Conservation (phyloP, 2,113 vertebrate genomes). For the Gymnorhina tibicen region DNA sequence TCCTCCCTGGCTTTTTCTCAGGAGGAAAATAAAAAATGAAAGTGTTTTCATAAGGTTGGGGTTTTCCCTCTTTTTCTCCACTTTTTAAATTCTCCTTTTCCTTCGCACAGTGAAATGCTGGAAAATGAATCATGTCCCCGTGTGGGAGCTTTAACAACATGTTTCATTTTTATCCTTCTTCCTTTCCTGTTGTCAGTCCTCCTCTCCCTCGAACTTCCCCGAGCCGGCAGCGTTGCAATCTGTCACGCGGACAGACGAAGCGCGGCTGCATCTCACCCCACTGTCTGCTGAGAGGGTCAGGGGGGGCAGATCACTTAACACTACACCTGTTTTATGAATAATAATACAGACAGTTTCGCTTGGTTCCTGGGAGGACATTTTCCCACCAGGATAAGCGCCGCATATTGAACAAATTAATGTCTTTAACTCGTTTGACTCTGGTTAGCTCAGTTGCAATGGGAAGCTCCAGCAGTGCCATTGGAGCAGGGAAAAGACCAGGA, state of each 20-base stretch:
- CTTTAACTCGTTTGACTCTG: slow-evolving; percentile 49
- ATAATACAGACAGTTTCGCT: slow-evolving; percentile 8
- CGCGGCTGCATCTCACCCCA: slow-evolving; percentile 23
- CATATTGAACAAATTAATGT: slow-evolving; percentile 29
- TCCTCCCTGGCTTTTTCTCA: background rate
- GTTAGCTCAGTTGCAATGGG: background rate
- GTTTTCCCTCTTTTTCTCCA: background rate
- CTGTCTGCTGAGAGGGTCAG: slow-evolving; percentile 52
- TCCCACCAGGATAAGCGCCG: slow-evolving; percentile 35
- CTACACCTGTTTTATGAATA: slow-evolving; percentile 67
- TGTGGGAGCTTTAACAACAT: background rate
- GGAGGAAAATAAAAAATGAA: background rate
- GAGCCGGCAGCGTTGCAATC: slow-evolving; percentile 14
- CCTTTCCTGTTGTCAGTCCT: slow-evolving; percentile 13
- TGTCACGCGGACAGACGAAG: slow-evolving; percentile 23
- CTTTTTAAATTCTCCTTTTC: background rate
- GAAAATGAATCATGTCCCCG: background rate
- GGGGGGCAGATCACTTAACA: slow-evolving; percentile 62
- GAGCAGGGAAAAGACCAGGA: background rate
- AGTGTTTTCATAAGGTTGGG: background rate
- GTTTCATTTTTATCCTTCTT: slow-evolving; percentile 31
- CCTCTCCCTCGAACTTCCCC: background rate
- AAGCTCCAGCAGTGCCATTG: background rate
- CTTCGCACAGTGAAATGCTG: background rate
- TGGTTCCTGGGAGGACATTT: slow-evolving; percentile 49